Base-by-base conservation (phyloP, 2,888 invertebrate species). In the Caradrina clavipalpis region DNA sequence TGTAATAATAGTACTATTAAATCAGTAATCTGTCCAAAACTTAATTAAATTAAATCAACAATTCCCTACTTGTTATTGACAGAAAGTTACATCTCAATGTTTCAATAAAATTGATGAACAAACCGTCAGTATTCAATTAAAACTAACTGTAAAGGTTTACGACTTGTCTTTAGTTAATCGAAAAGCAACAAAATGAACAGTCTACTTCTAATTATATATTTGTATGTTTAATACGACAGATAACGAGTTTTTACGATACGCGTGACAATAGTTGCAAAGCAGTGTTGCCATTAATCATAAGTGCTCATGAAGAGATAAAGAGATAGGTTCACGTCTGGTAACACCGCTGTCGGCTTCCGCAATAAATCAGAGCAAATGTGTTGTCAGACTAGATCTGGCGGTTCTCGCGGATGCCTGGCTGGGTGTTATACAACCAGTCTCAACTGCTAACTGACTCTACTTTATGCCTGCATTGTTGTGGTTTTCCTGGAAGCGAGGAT, bases 331-430 rank as follows among this genome's bases (percentile, higher is more conserved):
- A 85, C 76, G 80, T 65, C 69, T 75, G 54, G 73, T 71, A 67
- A 60, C 73, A 63, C 58, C 49, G 74, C 66, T 58, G 64, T 73
- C 50, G 73, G 76, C 80, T 87, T 86, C 85, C 86, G 86, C 82
- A 76, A 87, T 88, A 88, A 87, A 87, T 88, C 84, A 69, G 66
- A 80, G 71, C 51, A 82, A 82, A 82, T 83, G 83, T 69, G 65
- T 59, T 69, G 81, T 69, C 64, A 68, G 80, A 71, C 66, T 57
- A 22, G 73, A 69, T 73, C 63, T 69, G n/a, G 58, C 50, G 39
- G 61, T 50, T 50, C 47, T 57, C 59, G 65, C 62, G 56, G 69
- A 81, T 70, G 54, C 64, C 26, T 26, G 35, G 21, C 62, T 47
- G 56, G 45, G 39, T 64, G 47, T 73, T 69, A 67, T 68, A 69